These are phyloP conservation scores for Hypolimnas misippus DNA, from an alignment of 2,888 invertebrate genomes.

Conservation along the genomic window DNA sequence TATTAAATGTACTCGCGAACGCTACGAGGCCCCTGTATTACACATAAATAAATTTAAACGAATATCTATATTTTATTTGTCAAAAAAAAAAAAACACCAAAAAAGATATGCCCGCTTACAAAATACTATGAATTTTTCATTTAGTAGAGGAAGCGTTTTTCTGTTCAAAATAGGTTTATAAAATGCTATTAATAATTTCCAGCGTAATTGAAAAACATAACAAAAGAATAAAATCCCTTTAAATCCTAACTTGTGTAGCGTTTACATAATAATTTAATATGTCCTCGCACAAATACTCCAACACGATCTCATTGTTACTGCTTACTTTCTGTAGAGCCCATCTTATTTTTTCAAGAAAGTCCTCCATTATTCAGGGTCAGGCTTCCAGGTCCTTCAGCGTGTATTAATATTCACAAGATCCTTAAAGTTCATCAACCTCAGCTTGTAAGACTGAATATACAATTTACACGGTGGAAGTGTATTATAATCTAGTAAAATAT, in stretches of 20 bases:
- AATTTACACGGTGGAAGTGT: constrained; percentile 31
- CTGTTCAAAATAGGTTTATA: too few species aligned
- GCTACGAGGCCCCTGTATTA: constrained; percentile 33
- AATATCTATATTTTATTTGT: constrained; percentile 21
- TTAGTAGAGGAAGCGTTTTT: not conserved
- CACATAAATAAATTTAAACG: constrained; percentile 29
- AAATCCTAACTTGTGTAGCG: constrained; percentile 1
- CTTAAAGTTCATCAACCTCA: constrained; percentile 40
- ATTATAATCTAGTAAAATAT: constrained; percentile 36
- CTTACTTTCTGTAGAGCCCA: constrained; percentile 34
- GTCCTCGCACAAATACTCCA: not conserved
- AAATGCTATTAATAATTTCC: too few species aligned
- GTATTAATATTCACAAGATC: constrained; percentile 43
- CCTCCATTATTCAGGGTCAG: constrained; percentile 43
- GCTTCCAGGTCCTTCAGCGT: constrained; percentile 37
- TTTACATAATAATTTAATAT: constrained; percentile 20
- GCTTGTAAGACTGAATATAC: constrained; percentile 38
- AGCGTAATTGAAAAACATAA: not conserved
- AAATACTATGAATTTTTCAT: not conserved
- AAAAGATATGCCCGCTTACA: not conserved
- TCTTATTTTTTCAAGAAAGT: constrained; percentile 39
- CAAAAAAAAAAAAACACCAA: not conserved
- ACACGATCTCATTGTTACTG: constrained; percentile 32
- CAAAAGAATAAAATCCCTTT: not conserved
- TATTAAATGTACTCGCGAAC: constrained; percentile 68